Conservation (phyloP, 2,797 vertebrate genomes). For the Poeciliopsis infans region DNA sequence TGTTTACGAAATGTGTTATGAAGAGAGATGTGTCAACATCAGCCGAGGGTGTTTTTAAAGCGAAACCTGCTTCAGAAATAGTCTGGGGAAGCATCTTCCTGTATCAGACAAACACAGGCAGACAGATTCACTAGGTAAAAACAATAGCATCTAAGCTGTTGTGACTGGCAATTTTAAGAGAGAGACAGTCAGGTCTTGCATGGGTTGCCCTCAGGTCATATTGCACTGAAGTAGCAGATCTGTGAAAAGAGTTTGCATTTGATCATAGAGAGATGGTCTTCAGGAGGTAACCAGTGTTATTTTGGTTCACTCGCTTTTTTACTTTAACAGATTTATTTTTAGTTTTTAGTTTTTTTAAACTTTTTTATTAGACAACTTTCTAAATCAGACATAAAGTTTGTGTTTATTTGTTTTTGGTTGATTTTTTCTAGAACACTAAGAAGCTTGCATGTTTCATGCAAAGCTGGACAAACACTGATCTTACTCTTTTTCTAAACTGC, state of each 20-base stretch:
- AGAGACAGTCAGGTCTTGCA: not conserved
- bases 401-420: not conserved
- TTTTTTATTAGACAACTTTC: not conserved
- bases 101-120: not conserved
- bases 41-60: not conserved
- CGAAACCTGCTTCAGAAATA: slow-evolving; percentile 14
- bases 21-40: not conserved
- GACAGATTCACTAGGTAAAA: slow-evolving; percentile 6
- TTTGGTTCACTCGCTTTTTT: not conserved
- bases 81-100: not conserved
- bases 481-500: not conserved
- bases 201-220: not conserved
- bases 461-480: not conserved
- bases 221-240: not conserved
- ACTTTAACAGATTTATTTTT: not conserved
- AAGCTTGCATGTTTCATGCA: not conserved
- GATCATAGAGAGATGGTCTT: not conserved
- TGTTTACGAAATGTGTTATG: not conserved
- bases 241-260: not conserved
- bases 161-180: not conserved
- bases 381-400: not conserved
- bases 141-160: not conserved
- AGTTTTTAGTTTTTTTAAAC: not conserved
- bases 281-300: not conserved
- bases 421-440: not conserved